phyloP scores from a whole-genome alignment of 2,797 vertebrate species.

The Sitta carolinensis region DNA sequence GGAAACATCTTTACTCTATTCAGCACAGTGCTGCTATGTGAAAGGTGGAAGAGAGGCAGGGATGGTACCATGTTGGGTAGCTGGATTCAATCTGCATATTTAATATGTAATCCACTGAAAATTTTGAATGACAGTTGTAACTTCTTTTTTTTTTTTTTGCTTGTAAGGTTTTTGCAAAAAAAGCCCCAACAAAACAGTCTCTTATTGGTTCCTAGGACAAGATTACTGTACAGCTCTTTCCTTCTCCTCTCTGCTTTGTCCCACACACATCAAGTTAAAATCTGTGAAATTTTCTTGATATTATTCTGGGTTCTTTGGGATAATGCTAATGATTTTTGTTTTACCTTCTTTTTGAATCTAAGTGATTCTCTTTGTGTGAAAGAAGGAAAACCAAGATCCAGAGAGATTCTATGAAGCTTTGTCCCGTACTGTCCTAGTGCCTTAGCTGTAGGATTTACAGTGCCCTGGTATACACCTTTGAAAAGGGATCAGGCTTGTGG shows the following conservation, averaged over 20 bases:
- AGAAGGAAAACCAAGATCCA: not conserved
- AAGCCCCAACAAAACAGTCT: not conserved
- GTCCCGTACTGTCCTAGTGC: not conserved
- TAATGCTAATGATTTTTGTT: not conserved
- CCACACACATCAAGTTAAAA: not conserved
- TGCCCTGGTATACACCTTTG: not conserved
- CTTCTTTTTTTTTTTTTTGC: not conserved
- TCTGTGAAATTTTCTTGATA: not conserved
- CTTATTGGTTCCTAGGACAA: not conserved
- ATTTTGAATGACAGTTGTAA: not conserved
- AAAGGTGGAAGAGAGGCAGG: not conserved
- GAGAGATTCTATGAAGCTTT: not conserved
- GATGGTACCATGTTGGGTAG: not conserved
- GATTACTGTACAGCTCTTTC: not conserved
- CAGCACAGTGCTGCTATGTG: rapidly evolving
- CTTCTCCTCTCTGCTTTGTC: not conserved
- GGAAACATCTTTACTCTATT: rapidly evolving
- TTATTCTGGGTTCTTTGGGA: not conserved
- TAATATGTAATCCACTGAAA: not conserved
- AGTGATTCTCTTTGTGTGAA: not conserved
- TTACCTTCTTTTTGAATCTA: not conserved
- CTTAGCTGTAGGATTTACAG: not conserved
- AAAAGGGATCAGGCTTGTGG: not conserved
- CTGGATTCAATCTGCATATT: not conserved
- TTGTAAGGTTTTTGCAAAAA: not conserved